Evolutionary conservation across 1,140 invertebrate species (phyloP).

Genomic region (Ceratoteleas bidentatus): DNA sequence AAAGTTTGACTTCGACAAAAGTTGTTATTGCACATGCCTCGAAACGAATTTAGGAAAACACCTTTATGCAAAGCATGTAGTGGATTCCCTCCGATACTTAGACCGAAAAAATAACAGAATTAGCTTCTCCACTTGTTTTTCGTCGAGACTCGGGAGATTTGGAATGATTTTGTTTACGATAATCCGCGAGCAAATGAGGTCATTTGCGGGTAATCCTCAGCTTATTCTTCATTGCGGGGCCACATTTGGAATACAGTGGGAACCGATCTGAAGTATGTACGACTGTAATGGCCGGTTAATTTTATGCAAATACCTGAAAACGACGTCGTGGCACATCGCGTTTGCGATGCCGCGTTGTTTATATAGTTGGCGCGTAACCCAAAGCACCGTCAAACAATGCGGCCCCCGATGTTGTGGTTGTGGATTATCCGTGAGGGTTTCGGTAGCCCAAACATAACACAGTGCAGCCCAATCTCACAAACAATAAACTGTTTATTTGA

Average conservation of each 20-base stretch:
- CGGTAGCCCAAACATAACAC: slow-evolving; percentile 67
- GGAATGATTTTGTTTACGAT: slow-evolving; percentile 29
- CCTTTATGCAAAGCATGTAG: too few species aligned
- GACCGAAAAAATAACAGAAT: slow-evolving; percentile 54
- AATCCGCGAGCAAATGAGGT: slow-evolving; percentile 39
- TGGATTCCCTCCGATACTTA: too few species aligned
- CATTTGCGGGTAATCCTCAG: slow-evolving; percentile 25
- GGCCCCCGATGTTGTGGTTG: slow-evolving; percentile 72
- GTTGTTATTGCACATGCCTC: not conserved
- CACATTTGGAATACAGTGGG: slow-evolving; percentile 5
- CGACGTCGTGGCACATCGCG: slow-evolving; percentile 45
- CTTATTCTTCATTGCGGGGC: not conserved
- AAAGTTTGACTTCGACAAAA: too few species aligned
- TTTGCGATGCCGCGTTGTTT: slow-evolving; percentile 57
- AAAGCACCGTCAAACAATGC: slow-evolving; percentile 67
- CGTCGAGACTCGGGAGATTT: slow-evolving; percentile 17
- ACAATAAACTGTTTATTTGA: slow-evolving; percentile 78
- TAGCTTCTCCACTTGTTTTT: slow-evolving; percentile 44
- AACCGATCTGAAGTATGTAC: slow-evolving; percentile 22
- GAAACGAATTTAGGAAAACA: not conserved
- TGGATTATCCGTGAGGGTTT: slow-evolving; percentile 72
- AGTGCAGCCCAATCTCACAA: slow-evolving; percentile 64
- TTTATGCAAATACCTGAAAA: slow-evolving; percentile 65
- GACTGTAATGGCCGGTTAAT: slow-evolving; percentile 48
- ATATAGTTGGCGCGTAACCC: slow-evolving; percentile 67